Base-by-base conservation (phyloP, 2,797 vertebrate genomes). In the Crenichthys baileyi region DNA sequence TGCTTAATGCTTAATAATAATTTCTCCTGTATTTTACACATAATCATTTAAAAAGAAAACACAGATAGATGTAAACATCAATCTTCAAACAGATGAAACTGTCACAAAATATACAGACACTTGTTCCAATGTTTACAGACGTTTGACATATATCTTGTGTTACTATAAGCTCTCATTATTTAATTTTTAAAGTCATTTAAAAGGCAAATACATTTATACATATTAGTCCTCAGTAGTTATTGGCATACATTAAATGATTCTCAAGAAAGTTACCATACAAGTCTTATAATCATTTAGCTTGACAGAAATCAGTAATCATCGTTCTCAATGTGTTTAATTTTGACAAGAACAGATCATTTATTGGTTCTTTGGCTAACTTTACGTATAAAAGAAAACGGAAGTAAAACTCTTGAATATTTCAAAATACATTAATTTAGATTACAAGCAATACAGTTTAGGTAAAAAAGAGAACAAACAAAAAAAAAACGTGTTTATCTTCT, bases 361-460 rank as follows among this genome's bases (percentile, higher is more conserved):
- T 11, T 12, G 8, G 24, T 4, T 48, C 26, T 70, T 26, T 24
- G n/a, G 44, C 22, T 8, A 36, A 6, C 75, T 31, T 76, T 15
- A 46, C 29, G 15, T 20, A 4, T 7, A 22, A 5, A 46, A 53
- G 3, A 41, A 26, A 39, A 44, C 16, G 1, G 8, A 18, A 51
- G 24, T 4, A 20, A 15, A 4, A 4, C 31, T 80, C 79, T 78
- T 78, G 58, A 36, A 44, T 55, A 1, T 4, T 1, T 79, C 67
- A 74, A 83, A 85, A 80, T 77, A 82, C 82, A 83, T 29, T n/a
- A 0, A n/a, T 5, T 20, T 36, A 63, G 16, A 12, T 51, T 51
- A 3, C 50, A 15, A 51, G 9, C 50, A 55, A 24, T 55, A 18
- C 7, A 26, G 4, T 48, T 50, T 18, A 6, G 29, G 4, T 11